Conservation (phyloP, 2,113 vertebrate species). For the Elephantulus edwardii region DNA sequence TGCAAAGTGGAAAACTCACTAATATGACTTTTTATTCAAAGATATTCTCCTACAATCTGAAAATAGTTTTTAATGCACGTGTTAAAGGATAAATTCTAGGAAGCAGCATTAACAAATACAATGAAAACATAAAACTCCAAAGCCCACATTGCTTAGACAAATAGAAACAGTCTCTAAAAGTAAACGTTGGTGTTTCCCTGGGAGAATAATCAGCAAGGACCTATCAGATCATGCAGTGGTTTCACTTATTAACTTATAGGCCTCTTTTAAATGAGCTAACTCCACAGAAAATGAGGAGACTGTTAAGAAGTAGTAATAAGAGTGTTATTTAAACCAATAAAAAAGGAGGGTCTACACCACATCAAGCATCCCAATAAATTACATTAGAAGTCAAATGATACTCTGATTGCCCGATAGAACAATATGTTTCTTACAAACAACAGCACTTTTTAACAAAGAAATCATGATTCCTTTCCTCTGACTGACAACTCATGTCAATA, state of each 20-base stretch:
- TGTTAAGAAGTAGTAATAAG: not conserved
- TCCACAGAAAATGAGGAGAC: not conserved
- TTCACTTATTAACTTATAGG: not conserved
- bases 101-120: not conserved
- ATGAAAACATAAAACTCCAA: not conserved
- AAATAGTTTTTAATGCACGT: not conserved
- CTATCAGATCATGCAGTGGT: not conserved
- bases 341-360: not conserved
- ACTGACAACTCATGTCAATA: not conserved
- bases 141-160: not conserved
- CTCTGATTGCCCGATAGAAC: not conserved
- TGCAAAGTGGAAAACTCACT: no score
- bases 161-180: not conserved
- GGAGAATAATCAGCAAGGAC: not conserved
- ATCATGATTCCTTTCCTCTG: not conserved
- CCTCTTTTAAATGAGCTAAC: not conserved
- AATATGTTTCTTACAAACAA: not conserved
- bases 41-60: no score
- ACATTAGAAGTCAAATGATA: not conserved
- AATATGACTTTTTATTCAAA: no score
- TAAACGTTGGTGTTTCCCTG: not conserved
- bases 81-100: not conserved
- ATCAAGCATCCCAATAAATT: not conserved
- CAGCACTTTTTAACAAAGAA: not conserved
- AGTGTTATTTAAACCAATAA: not conserved